Conservation (phyloP, 2,888 invertebrate species). For the Caenorhabditis zanzibari region DNA sequence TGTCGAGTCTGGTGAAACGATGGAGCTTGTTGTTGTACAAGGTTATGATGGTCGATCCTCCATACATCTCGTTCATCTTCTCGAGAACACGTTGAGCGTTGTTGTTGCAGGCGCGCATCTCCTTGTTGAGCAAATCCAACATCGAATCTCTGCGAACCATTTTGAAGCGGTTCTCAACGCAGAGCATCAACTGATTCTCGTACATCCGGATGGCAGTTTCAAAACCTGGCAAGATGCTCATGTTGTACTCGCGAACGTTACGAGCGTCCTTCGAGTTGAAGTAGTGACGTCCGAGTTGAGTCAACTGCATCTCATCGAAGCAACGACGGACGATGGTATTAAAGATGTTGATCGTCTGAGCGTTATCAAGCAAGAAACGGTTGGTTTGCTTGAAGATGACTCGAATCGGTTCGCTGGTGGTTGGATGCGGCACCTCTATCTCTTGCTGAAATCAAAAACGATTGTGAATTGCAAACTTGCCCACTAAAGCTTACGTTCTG, state of each 20-base stretch:
- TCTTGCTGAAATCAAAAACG: slow-evolving; percentile 61
- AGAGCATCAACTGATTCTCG: slow-evolving; percentile 89
- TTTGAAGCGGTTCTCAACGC: slow-evolving; percentile 91
- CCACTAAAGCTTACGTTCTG: slow-evolving; percentile 27
- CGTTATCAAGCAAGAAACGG: slow-evolving; percentile 77
- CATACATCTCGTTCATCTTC: slow-evolving; percentile 83
- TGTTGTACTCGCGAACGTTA: slow-evolving; percentile 83
- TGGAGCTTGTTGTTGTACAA: slow-evolving; percentile 92
- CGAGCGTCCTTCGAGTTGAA: slow-evolving; percentile 85
- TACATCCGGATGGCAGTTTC: slow-evolving; percentile 92
- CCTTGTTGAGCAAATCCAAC: slow-evolving; percentile 85
- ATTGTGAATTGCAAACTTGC: neutral
- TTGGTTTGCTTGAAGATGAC: slow-evolving; percentile 78
- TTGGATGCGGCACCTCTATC: slow-evolving; percentile 66
- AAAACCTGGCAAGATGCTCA: slow-evolving; percentile 84
- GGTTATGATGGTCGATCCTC: slow-evolving; percentile 90
- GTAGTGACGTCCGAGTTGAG: slow-evolving; percentile 82
- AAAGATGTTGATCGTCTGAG: slow-evolving; percentile 80
- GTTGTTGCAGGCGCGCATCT: slow-evolving; percentile 17
- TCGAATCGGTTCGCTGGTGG: slow-evolving; percentile 69
- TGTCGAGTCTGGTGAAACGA: slow-evolving; percentile 91
- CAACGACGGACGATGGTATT: slow-evolving; percentile 82
- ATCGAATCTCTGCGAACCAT: slow-evolving; percentile 90
- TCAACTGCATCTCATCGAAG: slow-evolving; percentile 78
- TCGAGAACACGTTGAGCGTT: slow-evolving; percentile 35